phyloP scores from a whole-genome alignment of 2,797 vertebrate species.

The Mustela erminea region DNA sequence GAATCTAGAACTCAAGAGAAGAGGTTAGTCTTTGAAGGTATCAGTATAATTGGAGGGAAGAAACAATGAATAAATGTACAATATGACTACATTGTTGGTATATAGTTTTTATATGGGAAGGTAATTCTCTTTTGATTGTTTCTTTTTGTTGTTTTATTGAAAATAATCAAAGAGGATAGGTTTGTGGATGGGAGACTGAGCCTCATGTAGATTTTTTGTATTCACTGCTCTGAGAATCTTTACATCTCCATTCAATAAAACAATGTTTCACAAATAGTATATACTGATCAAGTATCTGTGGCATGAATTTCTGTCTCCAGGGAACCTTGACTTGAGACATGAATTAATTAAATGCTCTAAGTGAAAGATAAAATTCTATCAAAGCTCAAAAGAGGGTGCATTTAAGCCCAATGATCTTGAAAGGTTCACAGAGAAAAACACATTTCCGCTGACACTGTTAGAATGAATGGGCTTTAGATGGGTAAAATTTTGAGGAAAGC shows the following conservation, averaged over 20 bases:
- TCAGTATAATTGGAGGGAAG: neutral
- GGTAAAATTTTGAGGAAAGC: neutral
- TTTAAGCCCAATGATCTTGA: constrained; percentile 51
- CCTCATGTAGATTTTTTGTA: neutral
- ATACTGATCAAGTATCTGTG: neutral
- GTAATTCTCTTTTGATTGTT: neutral
- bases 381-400: neutral
- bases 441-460: neutral
- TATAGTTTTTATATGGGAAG: neutral
- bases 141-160: neutral
- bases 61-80: neutral
- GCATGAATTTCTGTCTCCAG: neutral
- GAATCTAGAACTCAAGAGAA: neutral
- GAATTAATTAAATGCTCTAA: constrained; percentile 29
- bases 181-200: neutral
- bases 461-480: constrained; percentile 30
- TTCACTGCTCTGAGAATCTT: neutral
- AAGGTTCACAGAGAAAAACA: constrained; percentile 35
- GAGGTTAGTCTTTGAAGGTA: neutral
- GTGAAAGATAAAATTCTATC: constrained; percentile 47
- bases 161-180: neutral
- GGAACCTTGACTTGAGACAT: neutral
- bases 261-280: neutral
- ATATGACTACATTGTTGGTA: neutral
- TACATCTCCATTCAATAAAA: neutral